Evolutionary conservation across 1,140 invertebrate species (phyloP), one percentile per base, ranked within the genome.

Genomic region (Palaemon carinicauda): DNA sequence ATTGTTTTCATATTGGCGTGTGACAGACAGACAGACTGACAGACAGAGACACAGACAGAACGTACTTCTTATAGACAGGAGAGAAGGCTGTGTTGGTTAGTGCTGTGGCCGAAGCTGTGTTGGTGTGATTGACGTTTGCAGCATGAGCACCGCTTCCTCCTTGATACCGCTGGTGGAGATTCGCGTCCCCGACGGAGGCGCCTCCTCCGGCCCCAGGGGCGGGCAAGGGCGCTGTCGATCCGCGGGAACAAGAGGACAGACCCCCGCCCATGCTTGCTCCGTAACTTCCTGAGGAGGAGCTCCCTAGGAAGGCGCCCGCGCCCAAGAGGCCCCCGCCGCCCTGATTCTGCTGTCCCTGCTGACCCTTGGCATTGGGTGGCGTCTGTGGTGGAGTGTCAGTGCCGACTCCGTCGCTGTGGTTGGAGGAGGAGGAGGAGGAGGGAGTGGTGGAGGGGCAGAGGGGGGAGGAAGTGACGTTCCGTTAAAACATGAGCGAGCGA

Each of bases 381-480:
- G 96, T 97, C 92, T 97, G 96, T 33, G 96, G 96, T 89, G 96
- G 96, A 87, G 96, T 97, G 91, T 97, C 96, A 88, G 96, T 97
- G 54, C 88, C 88, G 15, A 89, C 92, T 96, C 96, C 91, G 96
- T 95, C 91, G 96, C 96, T 80, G 89, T 81, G n/a, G 74, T 74
- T 53, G 77, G 33, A 71, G 85, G 79, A 9, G 41, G 12, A 12
- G 41, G 12, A 0, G 41, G 12, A 12, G 41, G 5, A 12, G 41
- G 12, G 1, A 12, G 41, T 0, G 41, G 5, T 1, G 41, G 3
- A 3, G 41, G 41, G 0, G 41, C 0, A 12, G 41, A 41, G 41
- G 41, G 12, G 41, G 41, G 41, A 41, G 41, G 41, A 41, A 41
- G 41, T 41, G 41, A 41, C 41, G 41, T 41, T 41, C 41, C 41